Evolutionary conservation across 2,888 invertebrate species (phyloP).

Genomic region (Acrocyrtus sp.): DNA sequence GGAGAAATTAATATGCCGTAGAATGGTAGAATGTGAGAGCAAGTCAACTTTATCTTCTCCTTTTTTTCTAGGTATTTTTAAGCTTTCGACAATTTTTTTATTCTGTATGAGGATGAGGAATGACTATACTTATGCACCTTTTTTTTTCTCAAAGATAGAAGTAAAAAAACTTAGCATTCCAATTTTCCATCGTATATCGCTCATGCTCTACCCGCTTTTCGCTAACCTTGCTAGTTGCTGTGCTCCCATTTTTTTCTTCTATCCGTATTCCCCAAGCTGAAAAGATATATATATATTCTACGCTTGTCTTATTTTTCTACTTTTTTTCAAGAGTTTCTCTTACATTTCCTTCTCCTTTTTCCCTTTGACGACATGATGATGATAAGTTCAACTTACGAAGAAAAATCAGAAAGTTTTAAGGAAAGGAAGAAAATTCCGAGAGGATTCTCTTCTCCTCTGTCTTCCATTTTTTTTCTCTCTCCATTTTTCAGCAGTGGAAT

Average conservation of each 20-base stretch:
- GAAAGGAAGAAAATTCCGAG: constrained; percentile 4
- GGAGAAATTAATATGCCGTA: constrained; percentile 2
- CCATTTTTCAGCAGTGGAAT: no score
- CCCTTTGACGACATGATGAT: background rate
- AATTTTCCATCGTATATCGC: constrained; percentile 27
- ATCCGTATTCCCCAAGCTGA: constrained; percentile 39
- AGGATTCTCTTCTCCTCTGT: background rate
- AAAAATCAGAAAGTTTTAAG: background rate
- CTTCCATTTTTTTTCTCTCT: constrained; percentile 4
- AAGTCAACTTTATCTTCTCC: constrained; percentile 21
- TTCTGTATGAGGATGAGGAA: no score
- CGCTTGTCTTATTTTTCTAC: no score
- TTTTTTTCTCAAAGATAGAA: no score
- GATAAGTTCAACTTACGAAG: no score
- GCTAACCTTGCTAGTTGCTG: no score
- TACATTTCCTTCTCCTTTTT: background rate
- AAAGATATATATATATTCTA: no score
- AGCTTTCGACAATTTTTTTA: background rate
- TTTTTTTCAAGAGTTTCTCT: background rate
- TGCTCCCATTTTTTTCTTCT: constrained; percentile 29
- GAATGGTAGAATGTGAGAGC: constrained; percentile 28
- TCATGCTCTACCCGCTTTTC: no score
- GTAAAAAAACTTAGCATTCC: constrained; percentile 34
- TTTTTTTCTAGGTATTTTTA: background rate
- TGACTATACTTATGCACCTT: no score